phyloP scores from a whole-genome alignment of 2,888 invertebrate genomes.

The Scaeva pyrastri region DNA sequence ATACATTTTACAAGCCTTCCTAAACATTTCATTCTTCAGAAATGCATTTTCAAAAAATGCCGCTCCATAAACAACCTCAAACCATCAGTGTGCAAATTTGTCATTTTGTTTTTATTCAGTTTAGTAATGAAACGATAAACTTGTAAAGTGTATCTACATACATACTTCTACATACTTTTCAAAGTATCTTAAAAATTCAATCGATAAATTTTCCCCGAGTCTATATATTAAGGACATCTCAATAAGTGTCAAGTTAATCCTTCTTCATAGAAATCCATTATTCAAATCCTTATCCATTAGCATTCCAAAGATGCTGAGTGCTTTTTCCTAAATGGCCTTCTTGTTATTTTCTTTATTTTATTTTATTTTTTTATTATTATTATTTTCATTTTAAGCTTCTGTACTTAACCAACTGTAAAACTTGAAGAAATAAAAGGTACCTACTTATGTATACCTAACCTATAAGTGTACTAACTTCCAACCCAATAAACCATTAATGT shows the following conservation, averaged over 20 bases:
- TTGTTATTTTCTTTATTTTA: background rate
- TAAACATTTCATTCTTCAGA: too few species aligned
- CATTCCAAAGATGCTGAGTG: conserved; percentile 24
- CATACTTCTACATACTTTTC: too few species aligned
- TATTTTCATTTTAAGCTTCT: background rate
- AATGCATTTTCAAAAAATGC: too few species aligned
- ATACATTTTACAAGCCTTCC: too few species aligned
- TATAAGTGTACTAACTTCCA: background rate
- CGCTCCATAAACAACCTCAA: too few species aligned
- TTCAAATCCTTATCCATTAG: conserved; percentile 64
- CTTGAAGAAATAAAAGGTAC: conserved; percentile 23
- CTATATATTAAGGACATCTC: conserved; percentile 49
- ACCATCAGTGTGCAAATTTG: too few species aligned
- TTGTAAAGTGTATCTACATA: too few species aligned
- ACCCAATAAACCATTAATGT: conserved; percentile 36
- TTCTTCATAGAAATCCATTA: conserved; percentile 65
- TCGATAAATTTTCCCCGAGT: conserved; percentile 28
- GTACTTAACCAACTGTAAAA: conserved; percentile 31
- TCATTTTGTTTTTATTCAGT: too few species aligned
- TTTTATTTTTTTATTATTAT: background rate
- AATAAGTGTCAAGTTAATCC: conserved; percentile 69
- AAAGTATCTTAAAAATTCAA: conserved; percentile 9
- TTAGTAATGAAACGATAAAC: too few species aligned
- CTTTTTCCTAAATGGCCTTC: background rate
- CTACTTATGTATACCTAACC: too few species aligned